Percentiles rank a stretch among this genome's conserved stretches.
Evolutionary conservation across 2,797 vertebrate genomes (phyloP).

Genomic region (Eidolon dupreanum): DNA sequence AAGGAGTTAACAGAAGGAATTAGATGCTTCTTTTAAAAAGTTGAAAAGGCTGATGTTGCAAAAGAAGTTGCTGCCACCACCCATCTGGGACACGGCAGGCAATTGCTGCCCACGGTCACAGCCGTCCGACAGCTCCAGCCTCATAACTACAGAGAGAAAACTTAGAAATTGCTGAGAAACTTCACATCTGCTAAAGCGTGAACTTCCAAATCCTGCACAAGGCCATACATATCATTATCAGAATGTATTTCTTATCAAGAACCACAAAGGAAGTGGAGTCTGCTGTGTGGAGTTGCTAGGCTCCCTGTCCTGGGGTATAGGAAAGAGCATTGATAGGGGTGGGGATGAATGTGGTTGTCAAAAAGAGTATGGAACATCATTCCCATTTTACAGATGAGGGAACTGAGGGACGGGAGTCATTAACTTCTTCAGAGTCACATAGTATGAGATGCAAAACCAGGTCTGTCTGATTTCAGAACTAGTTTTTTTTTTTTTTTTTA

Average conservation of each 20-base stretch:
- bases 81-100: not conserved
- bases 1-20: slow-evolving; percentile 1
- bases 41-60: not conserved
- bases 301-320: not conserved
- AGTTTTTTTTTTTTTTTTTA: not conserved
- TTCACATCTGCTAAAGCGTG: not conserved
- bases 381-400: not conserved
- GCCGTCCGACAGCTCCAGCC: not conserved
- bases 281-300: not conserved
- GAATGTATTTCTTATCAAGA: slow-evolving; percentile 14
- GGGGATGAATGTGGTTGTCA: not conserved
- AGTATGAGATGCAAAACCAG: not conserved
- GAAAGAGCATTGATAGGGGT: not conserved
- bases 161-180: not conserved
- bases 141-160: not conserved
- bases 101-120: not conserved
- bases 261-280: not conserved
- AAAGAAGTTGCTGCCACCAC: not conserved
- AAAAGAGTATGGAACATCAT: not conserved
- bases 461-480: not conserved
- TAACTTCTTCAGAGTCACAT: not conserved
- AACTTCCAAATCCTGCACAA: not conserved
- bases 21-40: not conserved
- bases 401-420: not conserved
- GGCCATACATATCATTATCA: not conserved